Percentiles rank a stretch among this genome's conserved stretches.
Evolutionary conservation across 2,797 vertebrate genomes (phyloP).

Genomic region (Zenarchopterus dispar): DNA sequence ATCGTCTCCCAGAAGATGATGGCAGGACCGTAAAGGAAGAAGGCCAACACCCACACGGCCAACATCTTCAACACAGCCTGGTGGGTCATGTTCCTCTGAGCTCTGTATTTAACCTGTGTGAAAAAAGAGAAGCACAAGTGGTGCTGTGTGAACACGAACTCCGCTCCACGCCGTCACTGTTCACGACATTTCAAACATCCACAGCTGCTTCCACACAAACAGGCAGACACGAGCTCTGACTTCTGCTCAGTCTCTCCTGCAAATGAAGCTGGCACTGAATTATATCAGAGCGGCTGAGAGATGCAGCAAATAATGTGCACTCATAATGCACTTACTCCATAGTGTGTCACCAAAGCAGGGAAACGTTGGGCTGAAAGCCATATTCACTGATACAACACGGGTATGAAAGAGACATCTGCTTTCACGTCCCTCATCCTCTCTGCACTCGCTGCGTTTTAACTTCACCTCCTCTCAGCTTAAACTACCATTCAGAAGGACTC

Average conservation of each 20-base stretch:
- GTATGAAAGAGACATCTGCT: conserved; percentile 75
- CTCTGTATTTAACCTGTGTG: conserved; percentile 91
- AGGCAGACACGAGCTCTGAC: conserved; percentile 23
- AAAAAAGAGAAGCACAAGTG: conserved; percentile 26
- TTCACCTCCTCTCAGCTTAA: conserved; percentile 42
- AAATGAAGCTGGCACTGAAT: conserved; percentile 32
- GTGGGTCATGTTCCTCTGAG: conserved; percentile 91
- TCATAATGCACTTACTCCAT: conserved; percentile 34
- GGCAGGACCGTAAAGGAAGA: conserved; percentile 94
- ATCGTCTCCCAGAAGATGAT: conserved; percentile 95
- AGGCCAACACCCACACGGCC: conserved; percentile 92
- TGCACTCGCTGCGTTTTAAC: conserved; percentile 28
- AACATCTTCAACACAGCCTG: conserved; percentile 92
- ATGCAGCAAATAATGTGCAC: conserved; percentile 61
- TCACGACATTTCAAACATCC: conserved; percentile 18
- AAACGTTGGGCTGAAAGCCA: conserved; percentile 50
- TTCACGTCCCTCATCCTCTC: conserved; percentile 38
- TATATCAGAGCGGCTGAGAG: conserved; percentile 33
- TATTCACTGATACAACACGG: conserved; percentile 54
- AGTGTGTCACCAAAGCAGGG: conserved; percentile 41
- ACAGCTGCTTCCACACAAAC: conserved; percentile 43
- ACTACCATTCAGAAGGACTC: conserved; percentile 29
- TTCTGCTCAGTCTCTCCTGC: conserved; percentile 25
- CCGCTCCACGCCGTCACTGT: conserved; percentile 2
- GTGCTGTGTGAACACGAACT: conserved; percentile 13